phyloP scores from a whole-genome alignment of 2,113 vertebrate species.

The Axis porcinus region DNA sequence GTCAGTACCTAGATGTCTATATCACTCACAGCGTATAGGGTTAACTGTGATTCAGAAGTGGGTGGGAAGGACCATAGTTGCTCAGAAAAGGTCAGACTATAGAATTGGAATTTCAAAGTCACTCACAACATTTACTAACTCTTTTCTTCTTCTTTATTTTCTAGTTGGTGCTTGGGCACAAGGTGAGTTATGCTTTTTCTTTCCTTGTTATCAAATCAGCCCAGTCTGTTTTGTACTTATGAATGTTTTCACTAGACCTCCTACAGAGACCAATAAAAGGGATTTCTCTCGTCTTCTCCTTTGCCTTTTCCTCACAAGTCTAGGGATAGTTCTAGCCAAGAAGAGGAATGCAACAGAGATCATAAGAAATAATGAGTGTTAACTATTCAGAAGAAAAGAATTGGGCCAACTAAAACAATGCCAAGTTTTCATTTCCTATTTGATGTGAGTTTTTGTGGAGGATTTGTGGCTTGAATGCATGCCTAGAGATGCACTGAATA shows the following conservation, averaged over 20 bases:
- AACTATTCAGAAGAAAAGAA: not conserved
- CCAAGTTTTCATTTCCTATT: not conserved
- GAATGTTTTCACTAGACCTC: not conserved
- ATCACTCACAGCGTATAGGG: not conserved
- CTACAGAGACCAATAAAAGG: not conserved
- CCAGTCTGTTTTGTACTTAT: not conserved
- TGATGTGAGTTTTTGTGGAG: not conserved
- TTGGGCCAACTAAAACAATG: not conserved
- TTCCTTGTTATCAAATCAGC: not conserved
- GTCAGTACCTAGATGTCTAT: too few relatives aligned
- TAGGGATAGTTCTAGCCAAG: not conserved
- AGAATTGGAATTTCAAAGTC: not conserved
- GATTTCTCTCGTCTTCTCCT: not conserved
- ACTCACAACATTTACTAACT: conserved; percentile 10
- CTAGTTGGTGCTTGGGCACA: conserved; percentile 50
- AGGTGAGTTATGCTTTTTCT: conserved; percentile 51
- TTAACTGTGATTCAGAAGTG: not conserved
- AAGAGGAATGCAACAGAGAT: not conserved
- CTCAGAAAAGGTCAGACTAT: not conserved
- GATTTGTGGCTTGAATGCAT: not conserved
- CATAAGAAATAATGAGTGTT: not conserved
- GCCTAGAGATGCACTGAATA: not conserved
- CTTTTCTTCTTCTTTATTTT: conserved; percentile 39
- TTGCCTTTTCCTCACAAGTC: not conserved
- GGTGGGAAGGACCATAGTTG: not conserved